Evolutionary conservation across 2,797 vertebrate genomes (phyloP), one percentile per base, ranked within the genome.

Genomic region (Molossus molossus): DNA sequence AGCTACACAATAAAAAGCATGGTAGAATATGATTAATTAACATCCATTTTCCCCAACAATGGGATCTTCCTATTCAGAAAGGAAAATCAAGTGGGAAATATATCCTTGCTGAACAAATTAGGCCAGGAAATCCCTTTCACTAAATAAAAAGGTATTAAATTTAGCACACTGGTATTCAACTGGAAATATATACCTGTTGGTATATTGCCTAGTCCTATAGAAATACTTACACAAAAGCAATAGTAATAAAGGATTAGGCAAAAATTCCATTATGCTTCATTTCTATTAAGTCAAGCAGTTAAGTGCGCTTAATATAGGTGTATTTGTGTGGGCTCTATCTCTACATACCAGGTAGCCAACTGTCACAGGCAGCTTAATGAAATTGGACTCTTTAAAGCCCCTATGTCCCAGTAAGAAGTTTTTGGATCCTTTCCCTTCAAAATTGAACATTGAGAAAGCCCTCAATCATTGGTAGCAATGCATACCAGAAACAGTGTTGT

Each of bases 11-110:
- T 96, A 92, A 95, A 97, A 97, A 94, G 92, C 90, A 67, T 96
- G 60, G 20, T 95, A 55, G 93, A 89, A 91, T 97, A 97, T 97
- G 95, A 98, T 98, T 98, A 98, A 98, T 98, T 98, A 97, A 95
- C 98, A 95, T 94, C 29, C 87, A 53, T 96, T 94, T 21, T 79
- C 87, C 64, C 80, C 87, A 97, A 97, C 95, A 98, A 98, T 96
- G 87, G 86, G 53, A 27, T 96, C 58, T 55, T 95, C 37, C 64
- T 96, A 3, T 83, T 90, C 40, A 37, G 40, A 98, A 85, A 65
- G 48, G 80, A 94, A 98, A 90, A 97, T 97, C 88, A 87, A 58
- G 75, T 97, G 72, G 88, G 96, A 37, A 67, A 95, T 96, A 95
- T 96, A 95, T 37, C 48, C 72, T 92, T 94, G 77, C 93, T 97